phyloP scores from a whole-genome alignment of 2,113 vertebrate genomes.

The Donacobius atricapilla region DNA sequence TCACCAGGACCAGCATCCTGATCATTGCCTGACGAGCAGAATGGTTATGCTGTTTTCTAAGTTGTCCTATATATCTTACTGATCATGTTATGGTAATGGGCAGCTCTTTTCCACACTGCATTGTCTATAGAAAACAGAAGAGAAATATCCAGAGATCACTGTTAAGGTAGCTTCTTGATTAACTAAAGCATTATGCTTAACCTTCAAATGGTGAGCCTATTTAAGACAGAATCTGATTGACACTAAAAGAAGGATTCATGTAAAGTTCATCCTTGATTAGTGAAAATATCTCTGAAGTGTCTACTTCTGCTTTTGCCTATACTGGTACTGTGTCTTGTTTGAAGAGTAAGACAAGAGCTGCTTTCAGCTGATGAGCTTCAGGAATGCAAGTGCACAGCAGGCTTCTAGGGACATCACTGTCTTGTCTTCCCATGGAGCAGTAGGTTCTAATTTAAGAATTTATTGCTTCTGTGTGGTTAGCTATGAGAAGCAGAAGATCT shows the following conservation, averaged over 20 bases:
- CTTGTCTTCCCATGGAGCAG: background rate
- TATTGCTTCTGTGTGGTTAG: background rate
- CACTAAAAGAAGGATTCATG: background rate
- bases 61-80: background rate
- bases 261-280: background rate
- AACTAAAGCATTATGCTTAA: background rate
- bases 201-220: background rate
- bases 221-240: background rate
- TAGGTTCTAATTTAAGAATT: background rate
- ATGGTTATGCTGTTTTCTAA: background rate
- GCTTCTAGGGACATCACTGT: background rate
- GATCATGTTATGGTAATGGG: background rate
- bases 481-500: background rate
- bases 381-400: background rate
- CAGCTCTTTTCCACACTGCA: background rate
- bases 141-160: background rate
- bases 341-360: background rate
- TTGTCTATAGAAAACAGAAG: background rate
- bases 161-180: background rate
- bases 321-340: background rate
- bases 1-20: background rate
- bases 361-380: background rate
- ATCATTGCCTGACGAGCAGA: background rate
- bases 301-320: background rate
- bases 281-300: background rate